phyloP scores from a whole-genome alignment of 2,888 invertebrate genomes.

The Blera fallax region DNA sequence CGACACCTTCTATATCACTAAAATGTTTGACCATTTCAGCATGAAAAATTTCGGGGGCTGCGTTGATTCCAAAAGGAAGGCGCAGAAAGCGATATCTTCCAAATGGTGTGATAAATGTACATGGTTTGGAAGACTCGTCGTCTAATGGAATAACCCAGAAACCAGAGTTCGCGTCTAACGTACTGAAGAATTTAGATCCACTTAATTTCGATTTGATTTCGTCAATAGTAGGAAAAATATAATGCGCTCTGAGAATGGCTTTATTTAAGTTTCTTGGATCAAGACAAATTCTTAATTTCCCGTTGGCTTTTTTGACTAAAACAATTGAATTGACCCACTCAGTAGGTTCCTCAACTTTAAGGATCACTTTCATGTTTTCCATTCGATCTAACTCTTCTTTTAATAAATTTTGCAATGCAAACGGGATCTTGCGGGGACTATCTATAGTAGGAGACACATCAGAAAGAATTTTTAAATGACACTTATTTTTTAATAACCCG shows the following conservation, averaged over 20 bases:
- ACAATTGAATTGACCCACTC: background rate
- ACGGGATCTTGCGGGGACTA: background rate
- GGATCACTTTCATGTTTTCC: constrained; percentile 13
- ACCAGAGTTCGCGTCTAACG: constrained; percentile 47
- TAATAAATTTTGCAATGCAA: too few relatives aligned
- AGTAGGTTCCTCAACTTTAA: background rate
- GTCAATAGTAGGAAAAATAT: constrained; percentile 31
- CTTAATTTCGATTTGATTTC: constrained; percentile 32
- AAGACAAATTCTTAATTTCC: background rate
- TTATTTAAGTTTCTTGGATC: background rate
- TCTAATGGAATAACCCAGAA: constrained; percentile 68
- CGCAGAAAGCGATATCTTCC: background rate
- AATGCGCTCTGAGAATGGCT: background rate
- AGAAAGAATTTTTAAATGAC: too few relatives aligned
- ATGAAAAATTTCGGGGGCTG: constrained; percentile 35
- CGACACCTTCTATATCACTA: constrained; percentile 18
- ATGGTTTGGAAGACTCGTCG: constrained; percentile 18
- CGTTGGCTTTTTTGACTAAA: background rate
- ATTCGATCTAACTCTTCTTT: background rate
- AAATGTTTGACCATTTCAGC: too few relatives aligned
- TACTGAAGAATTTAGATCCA: constrained; percentile 35
- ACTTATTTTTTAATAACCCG: too few relatives aligned
- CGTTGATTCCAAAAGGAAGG: constrained; percentile 41
- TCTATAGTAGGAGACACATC: too few relatives aligned
- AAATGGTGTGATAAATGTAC: too few relatives aligned